Percentiles rank a stretch among this genome's conserved stretches.
Evolutionary conservation across 1,140 invertebrate species (phyloP).

Genomic region (Sycobia sp.): DNA sequence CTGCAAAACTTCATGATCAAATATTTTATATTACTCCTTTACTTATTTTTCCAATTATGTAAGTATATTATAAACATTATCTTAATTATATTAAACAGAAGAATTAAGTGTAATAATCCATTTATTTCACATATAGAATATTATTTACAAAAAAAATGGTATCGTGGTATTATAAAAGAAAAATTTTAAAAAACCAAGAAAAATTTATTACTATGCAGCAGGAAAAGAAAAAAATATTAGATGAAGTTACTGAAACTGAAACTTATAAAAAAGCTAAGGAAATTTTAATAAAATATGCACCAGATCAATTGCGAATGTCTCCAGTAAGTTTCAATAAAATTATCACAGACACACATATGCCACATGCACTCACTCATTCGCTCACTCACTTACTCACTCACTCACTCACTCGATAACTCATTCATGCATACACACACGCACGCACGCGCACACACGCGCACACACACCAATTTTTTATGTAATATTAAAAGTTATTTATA

Average conservation of each 20-base stretch:
- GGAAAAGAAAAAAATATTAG: slow-evolving; percentile 87
- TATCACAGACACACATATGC: slow-evolving; percentile 9
- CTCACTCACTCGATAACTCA: too few species aligned
- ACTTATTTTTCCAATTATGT: slow-evolving; percentile 79
- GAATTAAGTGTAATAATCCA: slow-evolving; percentile 17
- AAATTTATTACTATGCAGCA: slow-evolving; percentile 75
- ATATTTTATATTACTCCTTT: slow-evolving; percentile 76
- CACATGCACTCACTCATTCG: too few species aligned
- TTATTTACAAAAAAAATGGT: slow-evolving; percentile 77
- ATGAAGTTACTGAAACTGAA: slow-evolving; percentile 96
- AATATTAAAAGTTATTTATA: not conserved
- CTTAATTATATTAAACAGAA: slow-evolving; percentile 1
- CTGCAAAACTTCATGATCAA: slow-evolving; percentile 70
- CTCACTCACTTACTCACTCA: too few species aligned
- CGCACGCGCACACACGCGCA: too few species aligned
- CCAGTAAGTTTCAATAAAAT: slow-evolving; percentile 41
- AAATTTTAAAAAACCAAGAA: slow-evolving; percentile 79
- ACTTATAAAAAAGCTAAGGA: slow-evolving; percentile 96
- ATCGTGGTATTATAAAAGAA: slow-evolving; percentile 86
- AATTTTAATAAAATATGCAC: slow-evolving; percentile 87
- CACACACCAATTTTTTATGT: too few species aligned
- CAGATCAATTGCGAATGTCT: slow-evolving; percentile 64
- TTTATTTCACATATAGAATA: slow-evolving; percentile 69
- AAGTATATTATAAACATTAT: slow-evolving; percentile 60
- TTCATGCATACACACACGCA: too few species aligned